Base-by-base conservation (phyloP, 2,797 vertebrate genomes). In the Buceros bicornis region DNA sequence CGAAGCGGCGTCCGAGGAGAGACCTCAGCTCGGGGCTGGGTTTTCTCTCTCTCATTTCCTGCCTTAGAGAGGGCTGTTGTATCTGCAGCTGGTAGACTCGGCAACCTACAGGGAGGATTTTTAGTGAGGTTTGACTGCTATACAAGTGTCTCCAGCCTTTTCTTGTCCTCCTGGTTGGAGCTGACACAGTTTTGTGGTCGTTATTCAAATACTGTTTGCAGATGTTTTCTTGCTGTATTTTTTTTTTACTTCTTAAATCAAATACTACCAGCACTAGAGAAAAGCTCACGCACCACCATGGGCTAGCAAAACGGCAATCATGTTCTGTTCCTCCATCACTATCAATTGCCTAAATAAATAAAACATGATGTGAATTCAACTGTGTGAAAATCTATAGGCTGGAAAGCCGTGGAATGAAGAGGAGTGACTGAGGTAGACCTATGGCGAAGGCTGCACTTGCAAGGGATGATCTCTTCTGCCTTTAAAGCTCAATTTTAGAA, bases 11-110 rank as follows among this genome's bases (percentile, higher is more conserved):
- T 24, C 57, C 18, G 57, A 70, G 64, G 82, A 21, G 33, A 89
- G 91, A 31, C 33, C 20, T 86, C 43, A 60, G 61, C 47, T 33
- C 17, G 43, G 54, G 86, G 22, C 5, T 70, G 80, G 18, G 35
- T 71, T 78, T 82, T 61, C 20, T 80, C 20, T 82, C 53, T 53
- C 6, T 69, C 72, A 6, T 69, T 84, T 69, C 51, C n/a, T 69
- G 43, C 28, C 19, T 93, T 88, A 62, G 33, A 33, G 48, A 16
- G 16, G 51, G 43, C 33, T 5, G 3, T 71, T 0, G 0, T 47
- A 28, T 47, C 40, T 48, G 42, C 48, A 70, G 25, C 40, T n/a
- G 8, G 28, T 57, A 74, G 33, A 31, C 60, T 64, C 16, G 33
- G 42, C 0, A 9, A 31, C 45, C 45, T 35, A 31, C 28, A 37